These are phyloP conservation scores for Catostomus latipinnis DNA, from an alignment of 2,797 vertebrate genomes.

Conservation along the genomic window DNA sequence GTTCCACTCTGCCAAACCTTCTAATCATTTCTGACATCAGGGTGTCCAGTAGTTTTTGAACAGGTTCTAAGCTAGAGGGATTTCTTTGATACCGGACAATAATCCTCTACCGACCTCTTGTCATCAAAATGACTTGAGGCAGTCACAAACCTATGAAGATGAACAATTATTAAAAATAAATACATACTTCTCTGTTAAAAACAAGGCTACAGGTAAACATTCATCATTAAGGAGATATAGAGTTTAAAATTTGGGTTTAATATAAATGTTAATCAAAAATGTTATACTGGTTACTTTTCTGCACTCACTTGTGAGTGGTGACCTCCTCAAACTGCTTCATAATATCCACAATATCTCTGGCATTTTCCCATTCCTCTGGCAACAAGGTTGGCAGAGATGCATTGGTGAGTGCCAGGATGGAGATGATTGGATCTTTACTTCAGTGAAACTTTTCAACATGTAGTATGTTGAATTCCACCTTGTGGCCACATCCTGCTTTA, in stretches of 20 bases:
- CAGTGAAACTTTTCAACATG: constrained; percentile 10
- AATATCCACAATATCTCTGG: background rate
- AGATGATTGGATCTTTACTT: constrained; percentile 24
- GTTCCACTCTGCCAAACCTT: constrained; percentile 27
- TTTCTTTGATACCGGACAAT: background rate
- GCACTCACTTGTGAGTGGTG: constrained; percentile 1
- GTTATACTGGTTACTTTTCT: background rate
- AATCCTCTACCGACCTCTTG: constrained; percentile 23
- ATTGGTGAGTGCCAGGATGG: constrained; percentile 13
- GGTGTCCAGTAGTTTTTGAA: constrained; percentile 9
- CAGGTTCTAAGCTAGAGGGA: constrained; percentile 6
- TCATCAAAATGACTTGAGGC: constrained; percentile 21
- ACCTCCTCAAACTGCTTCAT: constrained; percentile 5
- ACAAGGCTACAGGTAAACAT: background rate
- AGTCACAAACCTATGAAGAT: constrained; percentile 31
- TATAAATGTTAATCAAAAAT: background rate
- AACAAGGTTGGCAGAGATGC: background rate
- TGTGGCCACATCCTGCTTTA: constrained; percentile 24
- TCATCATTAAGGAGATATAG: background rate
- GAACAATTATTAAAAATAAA: background rate
- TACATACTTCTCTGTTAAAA: constrained; percentile 11
- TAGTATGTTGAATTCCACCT: constrained; percentile 38
- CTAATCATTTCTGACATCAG: constrained; percentile 19
- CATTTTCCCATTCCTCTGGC: background rate
- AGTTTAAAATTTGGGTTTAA: background rate